Conservation (phyloP, 2,113 vertebrate species). For the Turdus rufiventris region DNA sequence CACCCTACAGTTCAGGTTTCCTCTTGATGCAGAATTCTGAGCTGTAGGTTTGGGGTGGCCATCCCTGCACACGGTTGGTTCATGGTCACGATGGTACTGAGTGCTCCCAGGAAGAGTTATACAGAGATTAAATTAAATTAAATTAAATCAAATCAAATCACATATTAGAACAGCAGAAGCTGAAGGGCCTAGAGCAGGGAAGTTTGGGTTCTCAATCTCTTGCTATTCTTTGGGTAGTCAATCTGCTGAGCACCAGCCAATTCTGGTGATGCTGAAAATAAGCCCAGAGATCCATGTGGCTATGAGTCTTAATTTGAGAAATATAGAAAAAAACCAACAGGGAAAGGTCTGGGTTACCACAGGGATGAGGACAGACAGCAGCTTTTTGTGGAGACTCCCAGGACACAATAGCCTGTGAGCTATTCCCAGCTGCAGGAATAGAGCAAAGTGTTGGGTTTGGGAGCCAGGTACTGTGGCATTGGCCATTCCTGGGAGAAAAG, state of each 20-base stretch:
- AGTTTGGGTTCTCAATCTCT: neutral
- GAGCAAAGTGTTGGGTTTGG: neutral
- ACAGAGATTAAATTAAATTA: neutral
- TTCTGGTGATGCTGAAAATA: neutral
- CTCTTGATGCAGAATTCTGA: neutral
- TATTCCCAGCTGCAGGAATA: neutral
- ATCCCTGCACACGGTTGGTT: neutral
- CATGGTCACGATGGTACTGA: neutral
- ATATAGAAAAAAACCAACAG: neutral
- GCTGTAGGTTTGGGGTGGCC: neutral
- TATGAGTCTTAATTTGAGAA: neutral
- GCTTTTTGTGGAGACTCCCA: neutral
- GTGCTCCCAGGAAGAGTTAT: neutral
- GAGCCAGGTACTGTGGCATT: neutral
- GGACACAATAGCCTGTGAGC: neutral
- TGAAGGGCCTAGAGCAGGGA: neutral
- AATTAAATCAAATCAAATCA: neutral
- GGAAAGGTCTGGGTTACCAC: neutral
- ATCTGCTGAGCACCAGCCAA: neutral
- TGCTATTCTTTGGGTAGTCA: neutral
- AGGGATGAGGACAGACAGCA: neutral
- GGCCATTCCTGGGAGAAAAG: neutral
- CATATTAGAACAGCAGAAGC: neutral
- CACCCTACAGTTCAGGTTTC: neutral
- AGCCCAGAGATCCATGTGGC: neutral